Percentiles rank a stretch among this genome's conserved stretches.
phyloP scores from a whole-genome alignment of 2,888 invertebrate genomes.

The Pollenia angustigena region DNA sequence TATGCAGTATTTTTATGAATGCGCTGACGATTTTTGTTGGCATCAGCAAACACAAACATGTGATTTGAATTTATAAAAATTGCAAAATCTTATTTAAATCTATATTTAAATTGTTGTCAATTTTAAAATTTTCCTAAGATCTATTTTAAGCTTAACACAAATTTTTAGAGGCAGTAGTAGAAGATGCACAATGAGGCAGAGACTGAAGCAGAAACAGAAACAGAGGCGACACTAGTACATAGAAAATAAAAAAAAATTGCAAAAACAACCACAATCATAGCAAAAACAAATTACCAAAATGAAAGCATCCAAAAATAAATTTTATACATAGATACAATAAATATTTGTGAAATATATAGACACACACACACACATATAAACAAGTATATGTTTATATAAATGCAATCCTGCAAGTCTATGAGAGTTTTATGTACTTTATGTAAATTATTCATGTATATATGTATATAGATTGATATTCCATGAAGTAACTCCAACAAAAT shows the following conservation, averaged over 20 bases:
- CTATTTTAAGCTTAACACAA: constrained; percentile 73
- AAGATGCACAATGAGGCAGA: constrained; percentile 21
- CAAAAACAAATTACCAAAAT: constrained; percentile 64
- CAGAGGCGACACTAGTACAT: constrained; percentile 6
- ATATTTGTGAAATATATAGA: neutral
- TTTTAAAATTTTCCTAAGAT: constrained; percentile 71
- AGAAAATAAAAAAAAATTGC: neutral
- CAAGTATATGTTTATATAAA: too few relatives aligned
- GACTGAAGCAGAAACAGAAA: neutral
- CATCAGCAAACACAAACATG: constrained; percentile 71
- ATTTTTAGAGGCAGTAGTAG: constrained; percentile 44
- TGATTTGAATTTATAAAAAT: constrained; percentile 73
- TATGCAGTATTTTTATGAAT: constrained; percentile 69
- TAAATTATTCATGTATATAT: too few relatives aligned
- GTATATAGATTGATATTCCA: too few relatives aligned
- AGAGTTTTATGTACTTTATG: too few relatives aligned
- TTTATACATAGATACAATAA: neutral
- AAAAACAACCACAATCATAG: constrained; percentile 19
- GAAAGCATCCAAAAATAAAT: constrained; percentile 57
- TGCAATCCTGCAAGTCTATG: too few relatives aligned
- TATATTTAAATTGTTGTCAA: constrained; percentile 73
- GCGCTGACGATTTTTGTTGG: constrained; percentile 73
- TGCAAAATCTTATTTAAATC: constrained; percentile 71
- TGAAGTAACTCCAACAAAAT: too few relatives aligned
- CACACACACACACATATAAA: neutral